Evolutionary conservation across 2,113 vertebrate genomes (phyloP).

Genomic region (Pedetes capensis): DNA sequence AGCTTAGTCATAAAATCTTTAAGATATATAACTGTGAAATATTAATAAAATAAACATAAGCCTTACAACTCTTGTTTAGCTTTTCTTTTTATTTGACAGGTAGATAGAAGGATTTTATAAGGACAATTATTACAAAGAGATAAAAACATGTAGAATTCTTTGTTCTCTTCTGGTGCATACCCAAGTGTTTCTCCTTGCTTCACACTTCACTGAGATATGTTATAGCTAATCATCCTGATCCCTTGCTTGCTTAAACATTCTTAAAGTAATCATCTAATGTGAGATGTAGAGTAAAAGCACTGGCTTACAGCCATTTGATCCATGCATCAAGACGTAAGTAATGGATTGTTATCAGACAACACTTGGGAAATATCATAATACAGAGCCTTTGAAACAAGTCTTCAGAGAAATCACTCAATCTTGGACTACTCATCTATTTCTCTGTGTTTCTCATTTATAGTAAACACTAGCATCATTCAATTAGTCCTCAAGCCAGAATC

Average conservation of each 20-base stretch:
- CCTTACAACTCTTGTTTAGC: background rate
- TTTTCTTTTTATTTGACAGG: background rate
- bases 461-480: background rate
- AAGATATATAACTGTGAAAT: background rate
- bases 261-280: background rate
- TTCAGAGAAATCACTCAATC: background rate
- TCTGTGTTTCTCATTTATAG: background rate
- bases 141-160: background rate
- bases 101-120: conserved; percentile 1
- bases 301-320: background rate
- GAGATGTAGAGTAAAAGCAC: background rate
- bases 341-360: background rate
- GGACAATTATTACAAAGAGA: background rate
- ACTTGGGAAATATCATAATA: background rate
- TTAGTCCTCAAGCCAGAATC: background rate
- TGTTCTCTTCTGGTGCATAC: background rate
- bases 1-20: conserved; percentile 6
- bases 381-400: background rate
- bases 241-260: background rate
- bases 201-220: background rate
- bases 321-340: background rate
- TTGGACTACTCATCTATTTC: background rate
- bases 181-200: background rate
- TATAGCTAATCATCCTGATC: background rate
- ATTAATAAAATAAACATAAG: background rate